Percentiles rank a stretch among this genome's conserved stretches.
Evolutionary conservation across 2,113 vertebrate species (phyloP).

Genomic region (Ellobius talpinus): DNA sequence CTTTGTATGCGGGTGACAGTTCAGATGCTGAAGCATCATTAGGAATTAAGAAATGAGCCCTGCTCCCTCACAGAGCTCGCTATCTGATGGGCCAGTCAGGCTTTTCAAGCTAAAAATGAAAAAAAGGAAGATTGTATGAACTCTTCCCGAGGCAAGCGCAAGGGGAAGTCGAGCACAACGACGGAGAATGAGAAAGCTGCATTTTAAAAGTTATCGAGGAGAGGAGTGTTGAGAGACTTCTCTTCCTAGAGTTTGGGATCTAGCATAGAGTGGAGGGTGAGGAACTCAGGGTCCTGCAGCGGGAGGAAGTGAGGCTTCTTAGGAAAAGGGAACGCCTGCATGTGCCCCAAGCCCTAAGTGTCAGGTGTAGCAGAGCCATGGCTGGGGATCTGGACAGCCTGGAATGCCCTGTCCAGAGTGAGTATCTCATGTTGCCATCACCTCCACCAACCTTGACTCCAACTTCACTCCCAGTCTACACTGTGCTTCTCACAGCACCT

Average conservation of each 20-base stretch:
- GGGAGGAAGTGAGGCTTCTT: neutral
- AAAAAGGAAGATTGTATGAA: neutral
- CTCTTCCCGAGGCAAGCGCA: neutral
- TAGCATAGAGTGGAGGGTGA: neutral
- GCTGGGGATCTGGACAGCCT: neutral
- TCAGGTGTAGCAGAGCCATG: neutral
- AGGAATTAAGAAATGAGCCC: neutral
- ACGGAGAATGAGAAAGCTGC: neutral
- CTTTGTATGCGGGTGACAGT: neutral
- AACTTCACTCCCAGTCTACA: neutral
- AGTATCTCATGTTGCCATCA: neutral
- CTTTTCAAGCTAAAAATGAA: neutral
- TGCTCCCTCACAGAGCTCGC: neutral
- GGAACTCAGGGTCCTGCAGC: neutral
- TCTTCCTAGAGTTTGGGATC: neutral
- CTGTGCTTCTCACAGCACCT: neutral
- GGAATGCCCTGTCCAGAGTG: neutral
- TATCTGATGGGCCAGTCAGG: neutral
- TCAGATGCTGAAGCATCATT: too few species aligned
- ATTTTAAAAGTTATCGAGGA: neutral
- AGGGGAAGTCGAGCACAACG: neutral
- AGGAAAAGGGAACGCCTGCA: neutral
- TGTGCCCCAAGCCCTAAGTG: neutral
- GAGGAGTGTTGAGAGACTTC: neutral
- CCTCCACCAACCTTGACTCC: neutral